A percentile compares a stretch with the other conserved stretches of the same genome.
Evolutionary conservation across 1,140 invertebrate genomes (phyloP).

Genomic region (Dendroctonus ponderosae): DNA sequence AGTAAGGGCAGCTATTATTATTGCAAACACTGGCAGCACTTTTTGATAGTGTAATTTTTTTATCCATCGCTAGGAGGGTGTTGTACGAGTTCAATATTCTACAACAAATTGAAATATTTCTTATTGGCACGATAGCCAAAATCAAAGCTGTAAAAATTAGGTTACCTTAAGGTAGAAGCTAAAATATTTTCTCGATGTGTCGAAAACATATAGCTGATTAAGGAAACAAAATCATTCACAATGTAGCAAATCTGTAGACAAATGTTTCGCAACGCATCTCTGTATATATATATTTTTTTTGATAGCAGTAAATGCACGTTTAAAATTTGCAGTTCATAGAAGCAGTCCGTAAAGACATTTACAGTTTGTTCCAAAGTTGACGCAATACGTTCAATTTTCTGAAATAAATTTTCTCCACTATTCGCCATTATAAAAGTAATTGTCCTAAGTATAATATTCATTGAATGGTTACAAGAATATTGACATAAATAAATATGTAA

Average conservation of each 20-base stretch:
- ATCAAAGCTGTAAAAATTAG: not conserved
- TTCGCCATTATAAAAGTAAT: not conserved
- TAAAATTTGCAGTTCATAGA: conserved; percentile 26
- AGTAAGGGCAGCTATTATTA: conserved; percentile 57
- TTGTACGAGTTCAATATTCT: conserved; percentile 39
- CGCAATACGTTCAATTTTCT: conserved; percentile 40
- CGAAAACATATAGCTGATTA: conserved; percentile 43
- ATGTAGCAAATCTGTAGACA: conserved; percentile 47
- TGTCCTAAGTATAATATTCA: not conserved
- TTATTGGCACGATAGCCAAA: not conserved
- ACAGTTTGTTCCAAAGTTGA: conserved; percentile 27
- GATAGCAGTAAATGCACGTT: conserved; percentile 15
- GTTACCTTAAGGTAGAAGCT: conserved; percentile 43
- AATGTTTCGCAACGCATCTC: conserved; percentile 40
- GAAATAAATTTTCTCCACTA: conserved; percentile 10
- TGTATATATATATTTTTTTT: conserved; percentile 41
- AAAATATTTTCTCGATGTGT: conserved; percentile 44
- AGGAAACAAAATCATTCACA: conserved; percentile 43
- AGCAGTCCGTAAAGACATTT: conserved; percentile 28
- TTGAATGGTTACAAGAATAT: not conserved
- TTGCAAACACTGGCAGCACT: conserved; percentile 50
- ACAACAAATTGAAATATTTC: conserved; percentile 35
- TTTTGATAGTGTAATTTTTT: conserved; percentile 40
- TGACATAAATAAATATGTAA: not conserved
- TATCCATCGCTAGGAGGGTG: conserved; percentile 40